These are phyloP conservation scores for Anticlea derivata DNA, from an alignment of 2,888 invertebrate genomes.

Conservation along the genomic window DNA sequence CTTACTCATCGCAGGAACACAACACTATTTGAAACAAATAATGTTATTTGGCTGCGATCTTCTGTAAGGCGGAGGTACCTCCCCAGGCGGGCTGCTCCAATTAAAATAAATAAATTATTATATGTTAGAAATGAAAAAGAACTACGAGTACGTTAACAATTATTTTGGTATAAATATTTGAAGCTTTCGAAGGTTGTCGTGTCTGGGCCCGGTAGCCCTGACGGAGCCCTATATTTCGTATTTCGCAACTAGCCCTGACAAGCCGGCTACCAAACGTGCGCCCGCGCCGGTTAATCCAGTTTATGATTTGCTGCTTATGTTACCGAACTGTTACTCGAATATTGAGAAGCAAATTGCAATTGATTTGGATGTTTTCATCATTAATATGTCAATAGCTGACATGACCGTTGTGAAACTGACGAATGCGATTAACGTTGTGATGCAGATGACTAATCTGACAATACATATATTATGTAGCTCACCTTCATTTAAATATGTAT, in stretches of 20 bases:
- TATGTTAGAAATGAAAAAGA: too few species aligned
- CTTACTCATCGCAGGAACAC: too few species aligned
- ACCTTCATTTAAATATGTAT: too few species aligned
- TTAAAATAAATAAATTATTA: too few species aligned
- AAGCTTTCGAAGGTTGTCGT: slow-evolving; percentile 12
- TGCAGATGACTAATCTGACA: neutral
- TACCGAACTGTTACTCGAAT: slow-evolving; percentile 22
- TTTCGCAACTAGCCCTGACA: slow-evolving; percentile 42
- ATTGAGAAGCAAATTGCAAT: slow-evolving; percentile 17
- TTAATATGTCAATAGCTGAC: slow-evolving; percentile 12
- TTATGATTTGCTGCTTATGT: slow-evolving; percentile 40
- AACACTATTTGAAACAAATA: too few species aligned
- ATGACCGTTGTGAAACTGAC: slow-evolving; percentile 8
- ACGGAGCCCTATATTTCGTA: slow-evolving; percentile 33
- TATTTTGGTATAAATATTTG: slow-evolving; percentile 4
- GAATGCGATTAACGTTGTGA: neutral
- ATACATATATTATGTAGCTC: neutral
- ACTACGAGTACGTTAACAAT: neutral
- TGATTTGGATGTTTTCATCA: slow-evolving; percentile 18
- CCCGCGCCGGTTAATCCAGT: slow-evolving; percentile 35
- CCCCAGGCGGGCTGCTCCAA: too few species aligned
- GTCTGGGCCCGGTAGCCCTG: slow-evolving; percentile 31
- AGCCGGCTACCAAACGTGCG: slow-evolving; percentile 35
- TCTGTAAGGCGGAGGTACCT: too few species aligned
- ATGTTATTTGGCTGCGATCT: too few species aligned